These are phyloP conservation scores for Lysandra coridon DNA, from an alignment of 2,888 invertebrate species.

Conservation along the genomic window DNA sequence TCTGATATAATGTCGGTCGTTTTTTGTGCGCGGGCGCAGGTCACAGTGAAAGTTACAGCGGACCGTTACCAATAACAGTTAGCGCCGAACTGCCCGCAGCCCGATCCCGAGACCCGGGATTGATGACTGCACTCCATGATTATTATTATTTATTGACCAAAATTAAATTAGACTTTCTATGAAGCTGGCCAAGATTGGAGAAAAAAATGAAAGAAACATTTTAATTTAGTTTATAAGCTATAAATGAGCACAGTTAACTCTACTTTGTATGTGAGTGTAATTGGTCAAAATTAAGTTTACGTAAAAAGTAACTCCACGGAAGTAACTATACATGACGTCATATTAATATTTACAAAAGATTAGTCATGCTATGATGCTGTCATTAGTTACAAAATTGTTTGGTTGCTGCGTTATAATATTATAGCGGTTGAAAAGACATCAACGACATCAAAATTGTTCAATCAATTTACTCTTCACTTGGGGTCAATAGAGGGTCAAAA, in stretches of 20 bases:
- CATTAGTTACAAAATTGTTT: background rate
- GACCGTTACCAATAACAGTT: conserved; percentile 16
- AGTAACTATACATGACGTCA: background rate
- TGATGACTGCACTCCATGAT: background rate
- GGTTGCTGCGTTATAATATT: too few relatives aligned
- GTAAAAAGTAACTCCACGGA: background rate
- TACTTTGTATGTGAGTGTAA: background rate
- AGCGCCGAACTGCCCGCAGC: background rate
- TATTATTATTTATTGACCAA: too few relatives aligned
- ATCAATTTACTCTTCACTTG: background rate
- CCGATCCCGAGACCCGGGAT: background rate
- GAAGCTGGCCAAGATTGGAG: too few relatives aligned
- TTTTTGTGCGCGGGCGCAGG: conserved; percentile 14
- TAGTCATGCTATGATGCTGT: background rate
- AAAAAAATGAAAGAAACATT: too few relatives aligned
- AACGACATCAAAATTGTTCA: background rate
- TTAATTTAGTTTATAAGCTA: too few relatives aligned
- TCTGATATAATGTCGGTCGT: background rate
- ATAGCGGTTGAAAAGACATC: background rate
- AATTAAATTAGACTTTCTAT: background rate
- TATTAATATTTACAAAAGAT: background rate
- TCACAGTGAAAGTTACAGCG: conserved; percentile 4
- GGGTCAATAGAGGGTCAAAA: background rate
- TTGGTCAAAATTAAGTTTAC: background rate
- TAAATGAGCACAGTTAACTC: background rate